Conservation (phyloP, 2,888 invertebrate genomes). For the Dolichopus griseipennis region DNA sequence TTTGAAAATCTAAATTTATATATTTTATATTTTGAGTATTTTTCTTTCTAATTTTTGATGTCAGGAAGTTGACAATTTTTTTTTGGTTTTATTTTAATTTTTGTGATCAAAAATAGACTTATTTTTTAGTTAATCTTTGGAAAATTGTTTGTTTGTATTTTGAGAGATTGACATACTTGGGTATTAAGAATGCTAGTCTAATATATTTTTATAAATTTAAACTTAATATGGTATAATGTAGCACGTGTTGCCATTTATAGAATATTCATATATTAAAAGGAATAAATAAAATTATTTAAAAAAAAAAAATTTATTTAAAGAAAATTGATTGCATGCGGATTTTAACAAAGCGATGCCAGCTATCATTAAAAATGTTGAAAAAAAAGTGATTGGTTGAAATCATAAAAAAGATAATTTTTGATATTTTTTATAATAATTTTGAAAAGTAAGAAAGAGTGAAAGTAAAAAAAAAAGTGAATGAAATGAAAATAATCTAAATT, state of each 20-base stretch:
- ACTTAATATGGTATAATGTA: conserved; percentile 1
- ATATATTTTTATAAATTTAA: background rate
- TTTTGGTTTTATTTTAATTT: background rate
- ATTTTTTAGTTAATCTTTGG: no score
- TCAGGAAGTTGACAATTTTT: background rate
- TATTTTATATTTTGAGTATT: no score
- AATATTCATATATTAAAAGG: background rate
- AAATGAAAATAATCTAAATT: no score
- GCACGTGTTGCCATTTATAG: background rate
- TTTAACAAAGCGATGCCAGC: background rate
- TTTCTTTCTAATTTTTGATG: background rate
- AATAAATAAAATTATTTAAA: background rate
- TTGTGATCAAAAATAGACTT: background rate
- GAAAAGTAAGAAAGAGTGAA: background rate
- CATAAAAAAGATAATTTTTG: background rate
- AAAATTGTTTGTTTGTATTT: no score
- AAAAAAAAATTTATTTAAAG: no score
- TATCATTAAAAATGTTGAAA: background rate
- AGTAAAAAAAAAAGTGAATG: background rate
- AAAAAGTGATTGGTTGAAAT: background rate
- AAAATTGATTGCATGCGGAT: background rate
- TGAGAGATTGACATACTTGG: no score
- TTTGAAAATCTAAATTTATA: no score
- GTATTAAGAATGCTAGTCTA: background rate
- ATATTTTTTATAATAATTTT: background rate